phyloP scores from a whole-genome alignment of 2,797 vertebrate species.

The Sebastes steindachneri region DNA sequence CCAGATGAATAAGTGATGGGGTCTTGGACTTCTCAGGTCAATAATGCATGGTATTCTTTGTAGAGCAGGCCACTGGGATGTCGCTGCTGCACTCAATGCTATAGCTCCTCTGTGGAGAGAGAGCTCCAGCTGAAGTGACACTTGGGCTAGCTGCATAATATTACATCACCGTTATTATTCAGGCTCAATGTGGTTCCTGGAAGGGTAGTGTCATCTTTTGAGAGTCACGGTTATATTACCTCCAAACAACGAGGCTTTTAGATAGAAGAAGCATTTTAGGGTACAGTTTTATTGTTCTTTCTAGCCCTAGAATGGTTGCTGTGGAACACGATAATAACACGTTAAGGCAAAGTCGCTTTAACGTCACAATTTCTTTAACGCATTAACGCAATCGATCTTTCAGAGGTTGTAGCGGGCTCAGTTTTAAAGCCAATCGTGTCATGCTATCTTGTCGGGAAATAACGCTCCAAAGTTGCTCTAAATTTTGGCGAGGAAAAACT shows the following conservation, averaged over 20 bases:
- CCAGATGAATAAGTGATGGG: constrained; percentile 58
- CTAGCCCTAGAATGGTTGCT: background rate
- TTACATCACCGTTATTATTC: constrained; percentile 34
- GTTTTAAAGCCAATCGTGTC: no score
- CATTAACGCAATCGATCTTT: no score
- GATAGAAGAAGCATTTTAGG: background rate
- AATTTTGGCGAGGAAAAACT: no score
- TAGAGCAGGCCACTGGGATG: constrained; percentile 26
- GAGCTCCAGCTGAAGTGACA: constrained; percentile 31
- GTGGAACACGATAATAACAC: background rate
- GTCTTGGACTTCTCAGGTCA: constrained; percentile 49
- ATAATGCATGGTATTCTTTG: constrained; percentile 60
- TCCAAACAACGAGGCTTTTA: background rate
- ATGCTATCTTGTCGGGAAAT: no score
- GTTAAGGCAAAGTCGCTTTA: no score
- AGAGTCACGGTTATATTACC: background rate
- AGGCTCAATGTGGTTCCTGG: background rate
- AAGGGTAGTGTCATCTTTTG: background rate
- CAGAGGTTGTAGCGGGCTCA: no score
- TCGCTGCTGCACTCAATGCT: constrained; percentile 16
- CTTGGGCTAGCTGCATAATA: constrained; percentile 28
- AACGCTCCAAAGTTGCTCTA: no score
- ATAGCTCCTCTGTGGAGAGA: background rate
- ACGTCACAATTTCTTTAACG: no score
- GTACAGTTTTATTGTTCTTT: background rate